A percentile compares a stretch with the other conserved stretches of the same genome.
These are phyloP conservation scores for Cavia aperea DNA, from an alignment of 2,113 vertebrate species.

Conservation along the genomic window DNA sequence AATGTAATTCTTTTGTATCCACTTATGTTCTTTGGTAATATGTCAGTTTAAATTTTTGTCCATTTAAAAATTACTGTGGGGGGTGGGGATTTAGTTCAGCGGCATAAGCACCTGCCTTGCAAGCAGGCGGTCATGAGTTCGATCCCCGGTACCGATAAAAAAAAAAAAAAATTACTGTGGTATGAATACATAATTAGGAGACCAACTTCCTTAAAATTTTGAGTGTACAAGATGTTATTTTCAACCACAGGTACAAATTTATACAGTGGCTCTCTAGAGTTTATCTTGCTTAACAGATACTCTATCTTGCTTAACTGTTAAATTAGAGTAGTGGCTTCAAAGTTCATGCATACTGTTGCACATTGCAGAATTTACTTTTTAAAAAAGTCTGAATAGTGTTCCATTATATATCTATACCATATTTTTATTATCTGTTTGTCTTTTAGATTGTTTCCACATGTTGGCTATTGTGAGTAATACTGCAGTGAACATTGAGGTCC, in stretches of 20 bases:
- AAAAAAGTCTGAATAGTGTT: background rate
- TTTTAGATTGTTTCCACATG: background rate
- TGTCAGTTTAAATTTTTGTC: background rate
- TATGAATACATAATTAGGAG: background rate
- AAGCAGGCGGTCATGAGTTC: no score
- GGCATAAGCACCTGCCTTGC: no score
- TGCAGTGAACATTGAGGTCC: background rate
- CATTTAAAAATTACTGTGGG: background rate
- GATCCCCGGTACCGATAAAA: no score
- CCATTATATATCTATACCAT: background rate
- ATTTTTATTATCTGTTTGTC: background rate
- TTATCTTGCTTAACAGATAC: background rate
- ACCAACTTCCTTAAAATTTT: background rate
- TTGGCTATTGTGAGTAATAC: background rate
- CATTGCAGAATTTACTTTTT: background rate
- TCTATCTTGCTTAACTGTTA: background rate
- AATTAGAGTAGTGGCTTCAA: background rate
- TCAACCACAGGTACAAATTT: background rate
- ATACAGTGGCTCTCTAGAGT: background rate
- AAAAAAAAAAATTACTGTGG: background rate
- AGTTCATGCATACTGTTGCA: background rate
- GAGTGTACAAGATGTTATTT: background rate
- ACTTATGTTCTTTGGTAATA: background rate
- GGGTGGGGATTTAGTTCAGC: no score
- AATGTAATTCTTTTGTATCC: background rate